Evolutionary conservation across 2,888 invertebrate genomes (phyloP).

Genomic region (Chrysomela aeneicollis): DNA sequence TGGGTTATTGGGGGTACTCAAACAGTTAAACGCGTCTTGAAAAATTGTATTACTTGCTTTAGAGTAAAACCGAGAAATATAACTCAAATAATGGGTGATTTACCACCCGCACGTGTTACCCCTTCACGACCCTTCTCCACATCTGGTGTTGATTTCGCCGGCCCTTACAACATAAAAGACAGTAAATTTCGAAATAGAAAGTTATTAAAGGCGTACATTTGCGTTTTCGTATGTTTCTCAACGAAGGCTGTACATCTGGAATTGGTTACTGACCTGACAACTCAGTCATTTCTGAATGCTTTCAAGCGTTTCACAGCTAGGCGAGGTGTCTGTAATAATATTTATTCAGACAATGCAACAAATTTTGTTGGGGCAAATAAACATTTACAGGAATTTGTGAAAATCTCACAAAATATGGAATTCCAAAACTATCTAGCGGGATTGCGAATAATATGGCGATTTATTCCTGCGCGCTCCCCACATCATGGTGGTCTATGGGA

Average conservation of each 20-base stretch:
- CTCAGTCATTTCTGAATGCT: slow-evolving; percentile 18
- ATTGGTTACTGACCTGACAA: slow-evolving; percentile 14
- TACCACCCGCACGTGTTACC: slow-evolving; percentile 38
- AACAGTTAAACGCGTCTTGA: slow-evolving; percentile 14
- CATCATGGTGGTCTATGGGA: slow-evolving; percentile 28
- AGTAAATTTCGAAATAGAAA: slow-evolving; percentile 31
- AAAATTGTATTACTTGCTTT: slow-evolving; percentile 35
- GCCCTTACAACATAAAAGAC: slow-evolving; percentile 39
- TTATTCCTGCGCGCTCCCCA: slow-evolving; percentile 25
- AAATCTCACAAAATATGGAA: background rate
- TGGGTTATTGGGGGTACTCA: slow-evolving; percentile 31
- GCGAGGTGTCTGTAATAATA: slow-evolving; percentile 15
- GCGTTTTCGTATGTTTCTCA: too few species aligned
- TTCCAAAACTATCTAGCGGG: background rate
- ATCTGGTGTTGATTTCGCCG: slow-evolving; percentile 41
- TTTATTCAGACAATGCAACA: slow-evolving; percentile 20
- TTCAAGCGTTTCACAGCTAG: slow-evolving; percentile 20
- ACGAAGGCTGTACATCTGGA: slow-evolving; percentile 38
- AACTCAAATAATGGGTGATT: slow-evolving; percentile 44
- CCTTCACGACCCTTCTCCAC: slow-evolving; percentile 32
- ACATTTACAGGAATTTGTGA: background rate
- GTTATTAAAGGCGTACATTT: slow-evolving; percentile 37
- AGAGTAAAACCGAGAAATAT: slow-evolving; percentile 26
- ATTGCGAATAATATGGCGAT: slow-evolving; percentile 18
- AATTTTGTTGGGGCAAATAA: slow-evolving; percentile 14